phyloP scores from a whole-genome alignment of 2,113 vertebrate genomes.

The Gadus macrocephalus region DNA sequence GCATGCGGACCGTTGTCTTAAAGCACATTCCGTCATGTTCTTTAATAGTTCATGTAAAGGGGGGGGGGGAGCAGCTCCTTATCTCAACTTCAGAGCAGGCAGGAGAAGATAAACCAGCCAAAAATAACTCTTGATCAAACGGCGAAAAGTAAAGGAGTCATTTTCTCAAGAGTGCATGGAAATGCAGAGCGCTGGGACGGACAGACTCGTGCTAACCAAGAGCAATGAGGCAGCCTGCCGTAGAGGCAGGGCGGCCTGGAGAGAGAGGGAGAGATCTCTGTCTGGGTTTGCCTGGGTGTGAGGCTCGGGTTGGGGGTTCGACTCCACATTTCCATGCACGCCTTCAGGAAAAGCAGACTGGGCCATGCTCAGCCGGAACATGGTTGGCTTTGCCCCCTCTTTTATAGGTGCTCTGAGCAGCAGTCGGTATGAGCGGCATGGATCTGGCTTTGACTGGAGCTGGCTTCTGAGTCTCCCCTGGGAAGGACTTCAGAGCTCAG shows the following conservation, averaged over 20 bases:
- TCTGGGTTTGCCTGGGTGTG: background rate
- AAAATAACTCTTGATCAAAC: slow-evolving; percentile 63
- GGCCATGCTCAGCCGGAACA: slow-evolving; percentile 70
- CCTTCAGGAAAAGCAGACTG: slow-evolving; percentile 63
- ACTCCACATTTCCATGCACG: slow-evolving; percentile 69
- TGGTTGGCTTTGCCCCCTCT: slow-evolving; percentile 73
- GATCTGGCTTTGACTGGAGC: slow-evolving; percentile 61
- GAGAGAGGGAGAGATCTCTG: too few species aligned
- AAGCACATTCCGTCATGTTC: slow-evolving; percentile 67
- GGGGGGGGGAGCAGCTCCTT: slow-evolving; percentile 50
- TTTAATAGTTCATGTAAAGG: slow-evolving; percentile 53
- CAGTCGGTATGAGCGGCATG: slow-evolving; percentile 61
- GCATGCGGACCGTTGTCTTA: slow-evolving; percentile 69
- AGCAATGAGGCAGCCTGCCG: slow-evolving; percentile 12
- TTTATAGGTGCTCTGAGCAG: slow-evolving; percentile 65
- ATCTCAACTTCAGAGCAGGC: slow-evolving; percentile 60
- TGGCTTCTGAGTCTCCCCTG: slow-evolving; percentile 38
- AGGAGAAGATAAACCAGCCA: slow-evolving; percentile 64
- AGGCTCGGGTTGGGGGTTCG: slow-evolving; percentile 10
- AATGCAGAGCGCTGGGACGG: slow-evolving; percentile 58
- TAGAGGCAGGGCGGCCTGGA: background rate
- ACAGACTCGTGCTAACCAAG: slow-evolving; percentile 24
- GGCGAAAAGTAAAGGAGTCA: slow-evolving; percentile 64
- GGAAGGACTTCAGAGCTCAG: slow-evolving; percentile 44
- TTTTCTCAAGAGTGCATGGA: slow-evolving; percentile 56